Evolutionary conservation across 1,140 invertebrate species (phyloP), one percentile per base, ranked within the genome.

Genomic region (Manduca sexta): DNA sequence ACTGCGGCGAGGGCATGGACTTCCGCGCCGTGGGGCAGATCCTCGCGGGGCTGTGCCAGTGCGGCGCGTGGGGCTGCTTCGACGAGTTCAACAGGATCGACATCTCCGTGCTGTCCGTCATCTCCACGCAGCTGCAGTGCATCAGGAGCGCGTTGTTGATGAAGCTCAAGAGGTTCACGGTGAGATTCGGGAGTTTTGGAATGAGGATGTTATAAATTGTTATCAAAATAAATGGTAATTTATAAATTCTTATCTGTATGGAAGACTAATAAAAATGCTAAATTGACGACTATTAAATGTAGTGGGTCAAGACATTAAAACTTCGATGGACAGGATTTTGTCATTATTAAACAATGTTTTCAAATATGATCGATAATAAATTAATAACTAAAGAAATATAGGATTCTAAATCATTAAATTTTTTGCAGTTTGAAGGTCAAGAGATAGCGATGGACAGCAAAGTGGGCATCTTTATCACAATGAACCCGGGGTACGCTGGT

Each of bases 81-180:
- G 95, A 97, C 56, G 95, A 97, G 76, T 97, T 98, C 76, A 97
- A 97, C 81, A 87, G 94, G 16, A 96, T 98, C 52, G 94, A 97
- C 49, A 91, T 95, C 0, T 95, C 95, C 0, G 94, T 97, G 8
- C 84, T 97, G 2, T 97, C 95, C 29, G 95, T 97, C 1, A 96
- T 97, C 56, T 97, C 95, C 0, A 95, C 93, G 0, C 95, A 97
- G 68, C 77, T 97, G 33, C 95, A 96, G 78, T 95, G 93, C 2
- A 96, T 98, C 50, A 88, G 94, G 52, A 94, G 92, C 61, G 95
- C 93, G 0, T 76, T 97, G 15, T 88, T 95, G 37, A 88, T 90
- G 56, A 93, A 93, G 60, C 71, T 92, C 1, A 90, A 90, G 45
- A 82, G 88, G 58, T 96, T 97, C 72, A 89, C 91, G 70, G 93